Conservation (phyloP, 2,888 invertebrate genomes). For the Pardosa pseudoannulata region DNA sequence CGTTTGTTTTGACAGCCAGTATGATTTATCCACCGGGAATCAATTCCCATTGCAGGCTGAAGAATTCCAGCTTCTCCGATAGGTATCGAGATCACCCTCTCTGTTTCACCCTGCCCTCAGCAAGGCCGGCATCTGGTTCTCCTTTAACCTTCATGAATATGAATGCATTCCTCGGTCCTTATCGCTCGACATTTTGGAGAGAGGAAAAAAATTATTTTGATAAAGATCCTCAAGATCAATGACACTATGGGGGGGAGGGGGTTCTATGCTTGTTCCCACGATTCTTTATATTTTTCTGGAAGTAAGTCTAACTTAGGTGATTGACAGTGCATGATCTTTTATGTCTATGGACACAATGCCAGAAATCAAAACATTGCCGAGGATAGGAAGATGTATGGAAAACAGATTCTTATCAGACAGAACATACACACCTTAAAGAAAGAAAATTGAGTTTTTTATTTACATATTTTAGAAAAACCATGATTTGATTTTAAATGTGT, state of each 20-base stretch:
- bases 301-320: background rate
- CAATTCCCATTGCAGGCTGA: too few species aligned
- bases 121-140: conserved; percentile 17
- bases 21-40: too few species aligned
- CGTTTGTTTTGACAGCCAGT: too few species aligned
- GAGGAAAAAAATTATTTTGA: conserved; percentile 16
- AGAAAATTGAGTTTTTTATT: too few species aligned
- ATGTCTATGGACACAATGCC: background rate
- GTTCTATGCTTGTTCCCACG: background rate
- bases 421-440: too few species aligned
- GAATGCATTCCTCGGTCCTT: conserved; percentile 28
- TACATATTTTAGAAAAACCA: too few species aligned
- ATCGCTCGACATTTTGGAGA: background rate
- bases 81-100: too few species aligned
- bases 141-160: conserved; percentile 47
- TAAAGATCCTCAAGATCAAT: conserved; percentile 4
- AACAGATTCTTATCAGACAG: too few species aligned
- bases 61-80: too few species aligned
- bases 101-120: background rate
- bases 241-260: background rate
- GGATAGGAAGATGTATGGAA: too few species aligned
- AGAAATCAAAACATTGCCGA: background rate
- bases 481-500: too few species aligned
- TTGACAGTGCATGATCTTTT: background rate
- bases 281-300: background rate